Base-by-base conservation (phyloP, 2,888 invertebrate species). In the Lasiommata megera region DNA sequence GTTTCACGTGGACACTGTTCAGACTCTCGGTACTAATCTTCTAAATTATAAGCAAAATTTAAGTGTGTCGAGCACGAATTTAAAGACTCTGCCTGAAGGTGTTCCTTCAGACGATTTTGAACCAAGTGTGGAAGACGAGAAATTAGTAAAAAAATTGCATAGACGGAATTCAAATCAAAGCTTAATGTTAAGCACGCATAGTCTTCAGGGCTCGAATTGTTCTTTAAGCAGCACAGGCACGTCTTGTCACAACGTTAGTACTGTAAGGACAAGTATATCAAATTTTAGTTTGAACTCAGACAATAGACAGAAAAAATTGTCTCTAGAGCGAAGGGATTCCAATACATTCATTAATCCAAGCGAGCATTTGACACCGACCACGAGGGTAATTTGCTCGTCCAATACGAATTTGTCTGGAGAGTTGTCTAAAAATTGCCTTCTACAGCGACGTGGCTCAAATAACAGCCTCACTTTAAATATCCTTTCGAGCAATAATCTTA, bases 401-500 rank as follows among this genome's bases (percentile, higher is more conserved):
- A 91, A 91, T 63, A 78, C 82, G 0, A 92, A 82, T 64, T 66
- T 92, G 0, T 73, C 82, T 0, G 82, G 83, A 0, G 89, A 89
- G 18, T 71, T 69, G 0, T 75, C 82, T 0, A 88, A 90, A 14
- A 95, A 95, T 77, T 95, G 96, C 61, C 81, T 96, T 11, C 73
- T 96, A 9, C 95, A 96, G 70, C 92, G 97, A 18, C 92, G 97
- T 14, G 97, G 97, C 0, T 97, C 97, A 0, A 97, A 96, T 72
- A 96, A 97, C 28, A 96, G 96, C 69, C 84, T 97, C 7, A 97
- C 96, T 0, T 92, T 97, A 54, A 96, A 96, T 74, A 92, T 97
- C 41, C 91, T 92, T 31, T 79, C 92, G 0, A 82, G 88, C 1
- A 86, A 82, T 54, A 82, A 76, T 46, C 73, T 93, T 1, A 92